phyloP scores from a whole-genome alignment of 2,113 vertebrate genomes.

The Camelus bactrianus region DNA sequence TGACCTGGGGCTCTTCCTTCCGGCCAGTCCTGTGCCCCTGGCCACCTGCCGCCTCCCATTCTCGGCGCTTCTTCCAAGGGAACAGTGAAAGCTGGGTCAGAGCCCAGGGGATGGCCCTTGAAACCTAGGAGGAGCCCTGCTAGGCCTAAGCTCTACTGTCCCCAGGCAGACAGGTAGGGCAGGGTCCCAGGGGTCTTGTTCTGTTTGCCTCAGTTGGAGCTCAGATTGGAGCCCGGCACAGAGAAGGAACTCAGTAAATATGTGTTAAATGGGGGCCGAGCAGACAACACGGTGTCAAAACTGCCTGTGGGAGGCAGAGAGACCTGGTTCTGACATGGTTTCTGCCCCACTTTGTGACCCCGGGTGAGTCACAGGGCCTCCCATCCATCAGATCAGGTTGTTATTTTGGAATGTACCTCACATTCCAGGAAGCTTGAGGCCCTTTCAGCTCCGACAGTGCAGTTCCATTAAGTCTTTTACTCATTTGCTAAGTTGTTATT shows the following conservation, averaged over 20 bases:
- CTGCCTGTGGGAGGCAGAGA: not conserved
- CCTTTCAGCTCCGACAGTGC: conserved; percentile 15
- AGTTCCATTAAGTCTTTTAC: conserved; percentile 41
- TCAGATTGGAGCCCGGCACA: not conserved
- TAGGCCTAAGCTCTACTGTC: not conserved
- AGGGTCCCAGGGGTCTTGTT: not conserved
- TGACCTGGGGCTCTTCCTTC: conserved; percentile 70
- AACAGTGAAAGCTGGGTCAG: not conserved
- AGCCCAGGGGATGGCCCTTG: not conserved
- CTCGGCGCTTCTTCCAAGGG: not conserved
- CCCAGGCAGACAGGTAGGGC: not conserved
- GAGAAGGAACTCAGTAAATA: too few relatives aligned
- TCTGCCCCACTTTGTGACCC: not conserved
- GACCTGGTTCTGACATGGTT: not conserved
- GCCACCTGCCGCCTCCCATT: conserved; percentile 48
- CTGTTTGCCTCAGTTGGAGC: not conserved
- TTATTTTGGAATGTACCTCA: not conserved
- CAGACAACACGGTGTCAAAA: not conserved
- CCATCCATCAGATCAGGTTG: not conserved
- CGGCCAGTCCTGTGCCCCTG: conserved; percentile 69
- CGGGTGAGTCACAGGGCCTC: not conserved
- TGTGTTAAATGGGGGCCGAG: not conserved
- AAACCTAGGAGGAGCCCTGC: not conserved
- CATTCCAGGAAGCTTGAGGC: not conserved
- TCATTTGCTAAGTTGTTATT: conserved; percentile 44